Evolutionary conservation across 2,888 invertebrate species (phyloP).

Genomic region (Thelaira solivaga): DNA sequence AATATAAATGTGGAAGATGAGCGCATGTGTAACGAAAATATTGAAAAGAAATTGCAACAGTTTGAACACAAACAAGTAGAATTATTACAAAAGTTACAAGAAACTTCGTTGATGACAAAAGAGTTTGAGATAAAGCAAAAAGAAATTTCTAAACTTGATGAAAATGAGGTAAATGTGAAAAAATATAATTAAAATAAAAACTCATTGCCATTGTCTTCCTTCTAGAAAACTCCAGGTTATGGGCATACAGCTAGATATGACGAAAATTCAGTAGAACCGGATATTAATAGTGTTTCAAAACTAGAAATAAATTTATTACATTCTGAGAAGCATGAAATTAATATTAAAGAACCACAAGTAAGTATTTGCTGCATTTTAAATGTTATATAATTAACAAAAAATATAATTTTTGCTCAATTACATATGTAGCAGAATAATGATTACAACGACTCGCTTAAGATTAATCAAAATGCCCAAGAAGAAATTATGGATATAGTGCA

Average conservation of each 20-base stretch:
- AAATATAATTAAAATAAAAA: background rate
- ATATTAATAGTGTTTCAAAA: background rate
- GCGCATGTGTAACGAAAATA: slow-evolving; percentile 67
- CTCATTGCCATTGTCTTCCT: background rate
- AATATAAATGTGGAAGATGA: slow-evolving; percentile 62
- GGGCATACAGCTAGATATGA: background rate
- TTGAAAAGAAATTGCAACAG: slow-evolving; percentile 69
- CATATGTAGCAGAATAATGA: background rate
- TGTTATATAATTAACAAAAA: background rate
- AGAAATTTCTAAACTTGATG: background rate
- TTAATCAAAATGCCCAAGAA: slow-evolving; percentile 42
- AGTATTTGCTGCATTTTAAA: no score
- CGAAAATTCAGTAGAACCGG: background rate
- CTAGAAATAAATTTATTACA: background rate
- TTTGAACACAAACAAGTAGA: slow-evolving; percentile 70
- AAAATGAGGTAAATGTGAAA: slow-evolving; percentile 2
- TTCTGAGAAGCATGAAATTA: background rate
- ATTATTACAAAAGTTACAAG: slow-evolving; percentile 68
- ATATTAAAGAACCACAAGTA: background rate
- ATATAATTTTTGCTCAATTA: background rate
- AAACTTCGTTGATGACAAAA: slow-evolving; percentile 56
- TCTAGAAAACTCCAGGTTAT: background rate
- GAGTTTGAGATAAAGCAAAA: slow-evolving; percentile 9
- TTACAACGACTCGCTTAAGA: background rate
- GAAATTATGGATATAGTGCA: slow-evolving; percentile 55